phyloP scores from a whole-genome alignment of 2,797 vertebrate genomes.

The Babyrousa celebensis region DNA sequence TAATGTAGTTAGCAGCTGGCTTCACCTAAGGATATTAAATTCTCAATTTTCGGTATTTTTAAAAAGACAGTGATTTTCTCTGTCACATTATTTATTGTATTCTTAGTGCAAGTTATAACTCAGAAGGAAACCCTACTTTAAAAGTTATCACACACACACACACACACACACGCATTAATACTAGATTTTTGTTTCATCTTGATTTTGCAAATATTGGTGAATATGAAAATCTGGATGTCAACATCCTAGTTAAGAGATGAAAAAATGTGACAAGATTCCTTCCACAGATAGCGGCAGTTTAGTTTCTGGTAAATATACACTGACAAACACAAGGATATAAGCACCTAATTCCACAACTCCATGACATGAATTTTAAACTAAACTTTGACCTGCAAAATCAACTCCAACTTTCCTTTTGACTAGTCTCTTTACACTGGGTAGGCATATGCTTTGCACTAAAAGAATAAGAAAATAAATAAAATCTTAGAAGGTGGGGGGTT shows the following conservation, averaged over 20 bases:
- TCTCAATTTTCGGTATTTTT: conserved; percentile 89
- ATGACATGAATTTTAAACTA: conserved; percentile 69
- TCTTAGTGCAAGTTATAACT: conserved; percentile 79
- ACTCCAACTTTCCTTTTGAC: conserved; percentile 72
- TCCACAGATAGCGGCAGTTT: background rate
- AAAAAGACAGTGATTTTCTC: conserved; percentile 86
- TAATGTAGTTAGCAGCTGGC: conserved; percentile 85
- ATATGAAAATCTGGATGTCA: background rate
- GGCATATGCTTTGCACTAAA: conserved; percentile 41
- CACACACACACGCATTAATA: background rate
- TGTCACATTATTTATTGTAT: conserved; percentile 83
- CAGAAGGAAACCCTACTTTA: conserved; percentile 56
- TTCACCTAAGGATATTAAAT: conserved; percentile 88
- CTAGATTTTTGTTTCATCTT: background rate
- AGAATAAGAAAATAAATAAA: conserved; percentile 10
- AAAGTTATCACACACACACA: background rate
- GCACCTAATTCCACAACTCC: conserved; percentile 33
- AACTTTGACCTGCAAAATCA: conserved; percentile 82
- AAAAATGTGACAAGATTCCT: background rate
- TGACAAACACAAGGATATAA: background rate
- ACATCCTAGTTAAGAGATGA: background rate
- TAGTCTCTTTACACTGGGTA: conserved; percentile 65
- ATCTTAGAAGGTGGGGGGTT: background rate
- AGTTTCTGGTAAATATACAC: background rate
- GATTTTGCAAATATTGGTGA: background rate